Evolutionary conservation across 2,888 invertebrate genomes (phyloP).

Genomic region (Nebria salina): DNA sequence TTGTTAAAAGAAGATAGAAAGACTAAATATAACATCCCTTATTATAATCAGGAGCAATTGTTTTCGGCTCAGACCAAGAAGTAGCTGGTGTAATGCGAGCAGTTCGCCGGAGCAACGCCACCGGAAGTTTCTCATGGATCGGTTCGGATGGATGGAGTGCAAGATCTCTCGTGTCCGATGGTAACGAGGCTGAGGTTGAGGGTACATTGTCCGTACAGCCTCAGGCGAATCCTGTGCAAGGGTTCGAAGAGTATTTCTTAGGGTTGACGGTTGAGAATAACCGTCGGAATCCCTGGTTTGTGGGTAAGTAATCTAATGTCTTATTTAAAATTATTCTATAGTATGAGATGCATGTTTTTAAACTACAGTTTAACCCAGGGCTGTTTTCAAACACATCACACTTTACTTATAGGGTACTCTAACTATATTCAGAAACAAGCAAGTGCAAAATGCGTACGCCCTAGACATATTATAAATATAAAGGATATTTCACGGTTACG

Average conservation of each 20-base stretch:
- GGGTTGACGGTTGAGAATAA: constrained; percentile 86
- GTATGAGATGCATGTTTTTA: background rate
- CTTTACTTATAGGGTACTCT: background rate
- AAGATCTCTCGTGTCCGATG: constrained; percentile 83
- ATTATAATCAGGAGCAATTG: constrained; percentile 80
- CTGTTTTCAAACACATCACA: constrained; percentile 3
- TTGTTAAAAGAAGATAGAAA: too few species aligned
- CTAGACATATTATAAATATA: too few species aligned
- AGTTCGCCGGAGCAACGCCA: constrained; percentile 85
- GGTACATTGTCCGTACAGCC: constrained; percentile 97
- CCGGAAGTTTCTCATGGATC: constrained; percentile 93
- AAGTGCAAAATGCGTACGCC: too few species aligned
- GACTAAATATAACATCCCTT: too few species aligned
- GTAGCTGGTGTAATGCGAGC: constrained; percentile 96
- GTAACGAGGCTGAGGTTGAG: constrained; percentile 89
- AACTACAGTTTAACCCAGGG: background rate
- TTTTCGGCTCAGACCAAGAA: constrained; percentile 96
- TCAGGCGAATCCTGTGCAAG: constrained; percentile 87
- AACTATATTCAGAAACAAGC: too few species aligned
- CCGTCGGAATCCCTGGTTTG: constrained; percentile 94
- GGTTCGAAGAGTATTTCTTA: constrained; percentile 89
- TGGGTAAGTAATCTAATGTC: constrained; percentile 71
- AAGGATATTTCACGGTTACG: too few species aligned
- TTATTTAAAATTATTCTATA: constrained; percentile 4
- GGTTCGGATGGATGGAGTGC: constrained; percentile 98